Evolutionary conservation across 1,140 invertebrate genomes (phyloP).

Genomic region (Scylla paramamosain): DNA sequence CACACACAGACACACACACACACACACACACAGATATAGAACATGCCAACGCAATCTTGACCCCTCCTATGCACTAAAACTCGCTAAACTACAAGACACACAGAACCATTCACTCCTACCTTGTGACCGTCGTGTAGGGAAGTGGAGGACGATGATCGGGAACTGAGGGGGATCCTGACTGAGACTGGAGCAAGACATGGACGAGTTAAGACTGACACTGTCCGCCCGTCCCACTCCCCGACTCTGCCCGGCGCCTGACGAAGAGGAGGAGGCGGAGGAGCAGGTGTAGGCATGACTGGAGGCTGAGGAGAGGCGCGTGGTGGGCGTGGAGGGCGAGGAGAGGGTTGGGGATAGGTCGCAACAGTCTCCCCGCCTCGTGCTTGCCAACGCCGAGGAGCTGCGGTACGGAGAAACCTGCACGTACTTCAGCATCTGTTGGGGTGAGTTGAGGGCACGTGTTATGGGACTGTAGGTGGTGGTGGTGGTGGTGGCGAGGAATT

Average conservation of each 20-base stretch:
- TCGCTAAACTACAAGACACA: background rate
- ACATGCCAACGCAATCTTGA: background rate
- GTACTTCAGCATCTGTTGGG: constrained; percentile 65
- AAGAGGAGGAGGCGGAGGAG: constrained; percentile 45
- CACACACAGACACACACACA: constrained; percentile 45
- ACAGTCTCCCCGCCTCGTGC: constrained; percentile 31
- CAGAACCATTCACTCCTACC: background rate
- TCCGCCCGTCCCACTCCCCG: constrained; percentile 40
- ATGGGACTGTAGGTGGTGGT: background rate
- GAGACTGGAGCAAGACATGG: constrained; percentile 67
- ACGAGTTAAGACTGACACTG: constrained; percentile 63
- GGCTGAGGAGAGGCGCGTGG: constrained; percentile 63
- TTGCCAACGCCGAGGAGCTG: constrained; percentile 54
- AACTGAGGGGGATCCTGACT: constrained; percentile 50
- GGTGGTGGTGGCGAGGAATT: background rate
- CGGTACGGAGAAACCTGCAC: constrained; percentile 71
- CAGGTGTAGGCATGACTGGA: constrained; percentile 56
- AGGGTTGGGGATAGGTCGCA: constrained; percentile 44
- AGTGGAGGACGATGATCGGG: constrained; percentile 59
- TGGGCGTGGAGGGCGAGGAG: constrained; percentile 64
- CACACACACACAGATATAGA: background rate
- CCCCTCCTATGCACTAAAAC: background rate
- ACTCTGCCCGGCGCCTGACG: constrained; percentile 13
- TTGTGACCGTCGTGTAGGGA: constrained; percentile 59
- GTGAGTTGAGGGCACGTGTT: background rate